Base-by-base conservation (phyloP, 2,113 vertebrate species). In the Pseudolaguvia tuberculata region DNA sequence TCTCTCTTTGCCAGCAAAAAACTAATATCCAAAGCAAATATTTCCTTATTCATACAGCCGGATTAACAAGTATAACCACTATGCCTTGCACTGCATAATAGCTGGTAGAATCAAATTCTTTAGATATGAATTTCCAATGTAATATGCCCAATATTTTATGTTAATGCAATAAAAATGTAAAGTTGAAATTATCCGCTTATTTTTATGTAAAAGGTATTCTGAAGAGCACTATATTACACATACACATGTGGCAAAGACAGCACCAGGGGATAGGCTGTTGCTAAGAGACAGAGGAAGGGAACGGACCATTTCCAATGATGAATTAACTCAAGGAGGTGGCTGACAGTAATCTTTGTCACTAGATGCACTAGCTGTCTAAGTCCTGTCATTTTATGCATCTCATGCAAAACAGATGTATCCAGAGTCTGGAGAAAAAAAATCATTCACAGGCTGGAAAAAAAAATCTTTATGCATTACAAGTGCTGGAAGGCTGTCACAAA, bases 341-440 rank as follows among this genome's bases (percentile, higher is more conserved):
- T 95, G 94, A 94, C 88, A 88, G 92, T 94, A 88, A 94, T 93
- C 93, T 95, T 94, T 88, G 87, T 96, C 94, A 96, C 92, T 93
- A 92, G 93, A 93, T 93, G 94, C 93, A 92, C 93, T 92, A 91
- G 93, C 94, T 96, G 94, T 95, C 94, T 92, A 92, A 94, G 91
- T 92, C 92, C 93, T 95, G 94, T 95, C 94, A 95, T 95, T 94
- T 93, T 94, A 93, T 94, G 92, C 93, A 93, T 92, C 93, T 94
- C 92, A 93, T 93, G 93, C 93, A 95, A 95, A 95, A 94, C 93
- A 96, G 94, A 94, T 95, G 92, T 94, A 94, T 90, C 91, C 90
- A 90, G 92, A 93, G 92, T 89, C 87, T 88, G 84, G 76, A 86
- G 72, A 83, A 73, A 65, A 84, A 72, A 82, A 85, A 83, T 61